Conservation (phyloP, 2,888 invertebrate species). For the Abrostola tripartita region DNA sequence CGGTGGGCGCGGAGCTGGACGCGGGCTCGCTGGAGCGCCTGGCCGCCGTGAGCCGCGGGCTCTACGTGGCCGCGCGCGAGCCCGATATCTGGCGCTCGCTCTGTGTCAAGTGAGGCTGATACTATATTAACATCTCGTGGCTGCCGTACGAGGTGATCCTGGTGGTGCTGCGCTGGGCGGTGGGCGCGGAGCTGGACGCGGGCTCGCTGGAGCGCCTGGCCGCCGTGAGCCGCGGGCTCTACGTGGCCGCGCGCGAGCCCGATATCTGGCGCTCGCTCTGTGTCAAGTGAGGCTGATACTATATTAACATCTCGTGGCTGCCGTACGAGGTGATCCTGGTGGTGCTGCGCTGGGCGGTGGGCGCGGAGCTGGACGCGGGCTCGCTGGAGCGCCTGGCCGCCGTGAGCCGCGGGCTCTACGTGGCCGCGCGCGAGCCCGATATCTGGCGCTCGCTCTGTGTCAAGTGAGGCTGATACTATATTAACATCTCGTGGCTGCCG, state of each 20-base stretch:
- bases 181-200: slow-evolving; percentile 95
- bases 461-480: slow-evolving; percentile 87
- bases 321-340: slow-evolving; percentile 95
- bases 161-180: slow-evolving; percentile 96
- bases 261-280: slow-evolving; percentile 96
- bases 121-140: too few relatives aligned
- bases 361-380: slow-evolving; percentile 93
- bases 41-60: slow-evolving; percentile 93
- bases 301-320: too few relatives aligned
- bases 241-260: slow-evolving; percentile 94
- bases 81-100: slow-evolving; percentile 95
- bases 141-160: slow-evolving; percentile 93
- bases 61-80: slow-evolving; percentile 95
- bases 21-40: slow-evolving; percentile 94
- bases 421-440: slow-evolving; percentile 94
- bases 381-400: slow-evolving; percentile 94
- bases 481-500: too few relatives aligned
- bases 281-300: slow-evolving; percentile 87
- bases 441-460: slow-evolving; percentile 95
- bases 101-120: slow-evolving; percentile 90
- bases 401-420: slow-evolving; percentile 95
- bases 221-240: slow-evolving; percentile 94
- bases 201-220: slow-evolving; percentile 94
- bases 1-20: slow-evolving; percentile 96
- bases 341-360: slow-evolving; percentile 97